Percentiles rank a stretch among this genome's conserved stretches.
Conservation (phyloP, 2,113 vertebrate genomes). For the Protobothrops mucrosquamatus region DNA sequence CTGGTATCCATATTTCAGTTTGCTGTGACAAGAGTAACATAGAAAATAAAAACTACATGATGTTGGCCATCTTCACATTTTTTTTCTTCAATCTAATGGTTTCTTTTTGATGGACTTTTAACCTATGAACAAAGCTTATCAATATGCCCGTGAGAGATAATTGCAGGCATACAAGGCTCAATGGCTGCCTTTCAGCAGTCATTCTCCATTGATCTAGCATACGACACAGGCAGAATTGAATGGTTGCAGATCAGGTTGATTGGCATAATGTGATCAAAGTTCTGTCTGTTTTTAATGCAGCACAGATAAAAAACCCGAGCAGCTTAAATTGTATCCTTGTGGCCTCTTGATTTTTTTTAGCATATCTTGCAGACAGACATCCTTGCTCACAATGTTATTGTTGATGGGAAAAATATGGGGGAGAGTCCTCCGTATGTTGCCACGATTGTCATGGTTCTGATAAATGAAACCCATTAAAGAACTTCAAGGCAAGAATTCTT, state of each 20-base stretch:
- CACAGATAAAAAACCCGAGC: neutral
- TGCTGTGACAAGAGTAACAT: neutral
- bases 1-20: neutral
- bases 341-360: neutral
- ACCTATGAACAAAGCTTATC: neutral
- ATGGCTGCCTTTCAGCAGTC: neutral
- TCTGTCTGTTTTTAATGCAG: neutral
- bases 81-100: neutral
- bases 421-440: neutral
- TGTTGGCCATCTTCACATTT: neutral
- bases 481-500: too few relatives aligned
- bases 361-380: neutral
- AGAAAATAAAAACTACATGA: neutral
- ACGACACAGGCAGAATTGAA: neutral
- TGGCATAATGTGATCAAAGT: neutral
- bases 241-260: neutral
- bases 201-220: neutral
- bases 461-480: too few relatives aligned
- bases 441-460: neutral
- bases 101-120: neutral
- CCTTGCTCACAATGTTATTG: neutral
- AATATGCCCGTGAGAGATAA: neutral
- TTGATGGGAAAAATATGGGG: neutral
- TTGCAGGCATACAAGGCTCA: neutral
- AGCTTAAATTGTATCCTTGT: neutral